Percentiles rank a stretch among this genome's conserved stretches.
Evolutionary conservation across 1,140 invertebrate genomes (phyloP).

Genomic region (Aphis gossypii): DNA sequence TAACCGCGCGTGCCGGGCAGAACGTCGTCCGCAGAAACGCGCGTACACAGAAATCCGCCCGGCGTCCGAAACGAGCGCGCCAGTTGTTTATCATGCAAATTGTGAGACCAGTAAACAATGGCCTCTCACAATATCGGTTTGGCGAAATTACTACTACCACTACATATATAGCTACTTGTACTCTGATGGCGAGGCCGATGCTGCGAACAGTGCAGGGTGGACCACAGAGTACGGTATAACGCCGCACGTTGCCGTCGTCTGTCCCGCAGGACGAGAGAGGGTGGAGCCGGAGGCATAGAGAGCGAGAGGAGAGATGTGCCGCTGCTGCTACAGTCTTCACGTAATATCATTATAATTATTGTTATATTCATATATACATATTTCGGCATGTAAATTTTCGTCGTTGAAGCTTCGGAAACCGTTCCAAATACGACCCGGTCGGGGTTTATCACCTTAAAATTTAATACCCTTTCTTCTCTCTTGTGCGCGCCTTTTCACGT

Average conservation of each 20-base stretch:
- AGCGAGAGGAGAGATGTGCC: not conserved
- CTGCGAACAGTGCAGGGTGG: not conserved
- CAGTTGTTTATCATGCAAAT: slow-evolving; percentile 54
- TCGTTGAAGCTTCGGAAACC: slow-evolving; percentile 29
- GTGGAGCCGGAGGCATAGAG: no score
- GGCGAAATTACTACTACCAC: slow-evolving; percentile 16
- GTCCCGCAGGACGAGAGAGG: not conserved
- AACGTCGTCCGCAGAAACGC: not conserved
- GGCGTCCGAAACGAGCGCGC: not conserved
- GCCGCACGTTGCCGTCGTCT: not conserved
- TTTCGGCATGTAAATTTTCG: slow-evolving; percentile 50
- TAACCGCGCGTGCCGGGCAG: not conserved
- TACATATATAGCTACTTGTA: not conserved
- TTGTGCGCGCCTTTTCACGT: not conserved
- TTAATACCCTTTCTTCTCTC: slow-evolving; percentile 42
- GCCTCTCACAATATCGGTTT: slow-evolving; percentile 43
- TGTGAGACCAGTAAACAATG: slow-evolving; percentile 41
- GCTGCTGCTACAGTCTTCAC: not conserved
- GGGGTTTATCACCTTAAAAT: slow-evolving; percentile 55
- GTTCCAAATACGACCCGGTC: slow-evolving; percentile 23
- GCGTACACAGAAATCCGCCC: not conserved
- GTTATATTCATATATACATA: not conserved
- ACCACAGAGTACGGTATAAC: not conserved
- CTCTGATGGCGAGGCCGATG: not conserved
- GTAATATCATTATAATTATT: slow-evolving; percentile 13